Base-by-base conservation (phyloP, 2,888 invertebrate species). In the Drosophila phalerata region DNA sequence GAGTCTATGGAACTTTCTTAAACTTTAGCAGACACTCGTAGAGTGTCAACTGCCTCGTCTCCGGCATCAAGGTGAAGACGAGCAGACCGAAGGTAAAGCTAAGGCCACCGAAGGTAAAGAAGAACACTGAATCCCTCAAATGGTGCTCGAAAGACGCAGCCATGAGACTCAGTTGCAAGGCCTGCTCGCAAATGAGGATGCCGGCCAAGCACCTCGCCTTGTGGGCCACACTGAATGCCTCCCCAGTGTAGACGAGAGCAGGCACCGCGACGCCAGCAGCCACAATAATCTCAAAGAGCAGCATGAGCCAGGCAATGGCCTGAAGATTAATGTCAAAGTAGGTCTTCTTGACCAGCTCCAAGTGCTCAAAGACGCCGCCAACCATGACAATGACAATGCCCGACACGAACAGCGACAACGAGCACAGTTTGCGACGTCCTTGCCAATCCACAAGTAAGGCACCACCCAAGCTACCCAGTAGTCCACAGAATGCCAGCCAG, bases 1-100 rank as follows among this genome's bases (percentile, higher is more conserved):
- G 5, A 37, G 19, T 32, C 63, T 73, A 86, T 11, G 90, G 90
- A 60, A 90, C 61, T 49, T 83, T 86, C 65, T 88, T 88, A 73
- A 90, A 90, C 72, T 90, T 89, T 11, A 83, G 58, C 69, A 91
- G 79, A 56, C 91, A 90, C 67, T 91, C 89, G 45, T 88, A 84
- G 19, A 92, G 74, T 2, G 90, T 87, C 34, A 90, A 53, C 28
- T 70, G 71, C 22, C 81, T 86, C 9, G 92, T 92, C 67, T 91
- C 92, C 0, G 91, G 91, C 82, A 91, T 78, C 10, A 82, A 68
- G 69, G 90, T 83, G n/a, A 89, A 85, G 6, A 89, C 87, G 30
- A 88, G 57, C 28, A 91, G 37, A 0, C 89, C 91, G 32, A 90
- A 74, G 19, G 73, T 60, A 15, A 89, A 83, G 38, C 90, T 88